phyloP scores from a whole-genome alignment of 2,888 invertebrate species.

The Pyrgus malvae region DNA sequence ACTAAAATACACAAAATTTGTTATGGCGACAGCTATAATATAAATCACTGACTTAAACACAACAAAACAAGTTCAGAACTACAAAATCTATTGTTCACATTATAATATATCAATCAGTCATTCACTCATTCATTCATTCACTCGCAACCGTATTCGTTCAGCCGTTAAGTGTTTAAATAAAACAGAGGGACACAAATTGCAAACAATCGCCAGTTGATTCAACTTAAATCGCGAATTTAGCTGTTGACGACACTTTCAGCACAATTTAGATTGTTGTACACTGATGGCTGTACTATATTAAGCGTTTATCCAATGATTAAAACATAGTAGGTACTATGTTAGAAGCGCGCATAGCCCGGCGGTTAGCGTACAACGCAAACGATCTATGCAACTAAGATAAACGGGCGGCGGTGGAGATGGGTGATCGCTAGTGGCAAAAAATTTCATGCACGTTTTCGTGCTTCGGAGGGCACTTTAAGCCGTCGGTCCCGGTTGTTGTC shows the following conservation, averaged over 20 bases:
- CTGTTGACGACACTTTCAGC: constrained; percentile 20
- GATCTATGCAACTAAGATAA: no score
- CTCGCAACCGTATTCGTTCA: constrained; percentile 4
- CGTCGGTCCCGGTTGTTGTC: no score
- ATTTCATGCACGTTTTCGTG: no score
- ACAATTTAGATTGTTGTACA: not conserved
- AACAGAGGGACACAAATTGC: constrained; percentile 16
- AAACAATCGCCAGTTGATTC: constrained; percentile 23
- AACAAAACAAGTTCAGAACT: not conserved
- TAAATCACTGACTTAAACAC: not conserved
- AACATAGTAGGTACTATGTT: not conserved
- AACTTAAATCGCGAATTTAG: constrained; percentile 24
- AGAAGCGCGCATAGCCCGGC: no score
- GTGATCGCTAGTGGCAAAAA: no score
- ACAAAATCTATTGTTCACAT: constrained; percentile 5
- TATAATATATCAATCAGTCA: constrained; percentile 2
- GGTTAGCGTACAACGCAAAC: no score
- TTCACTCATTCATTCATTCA: constrained; percentile 1
- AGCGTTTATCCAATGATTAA: not conserved
- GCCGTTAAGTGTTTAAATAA: constrained; percentile 18
- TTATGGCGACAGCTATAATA: not conserved
- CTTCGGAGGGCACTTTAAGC: no score
- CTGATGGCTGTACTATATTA: not conserved
- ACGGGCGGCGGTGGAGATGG: no score
- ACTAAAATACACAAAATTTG: not conserved